Evolutionary conservation across 2,113 vertebrate species (phyloP).

Genomic region (Progne subis): DNA sequence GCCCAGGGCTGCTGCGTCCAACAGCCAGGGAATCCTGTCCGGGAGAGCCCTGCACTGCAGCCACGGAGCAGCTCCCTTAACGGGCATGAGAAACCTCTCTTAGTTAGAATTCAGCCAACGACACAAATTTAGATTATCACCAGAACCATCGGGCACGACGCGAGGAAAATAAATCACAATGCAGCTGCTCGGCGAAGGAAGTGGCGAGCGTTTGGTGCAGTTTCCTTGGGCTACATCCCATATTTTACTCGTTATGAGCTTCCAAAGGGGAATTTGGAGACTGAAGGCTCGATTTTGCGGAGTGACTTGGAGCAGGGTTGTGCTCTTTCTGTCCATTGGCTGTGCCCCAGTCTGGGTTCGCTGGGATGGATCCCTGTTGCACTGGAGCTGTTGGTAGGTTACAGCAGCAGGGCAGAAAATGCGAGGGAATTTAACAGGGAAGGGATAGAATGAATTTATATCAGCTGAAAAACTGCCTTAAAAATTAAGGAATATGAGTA

Average conservation of each 20-base stretch:
- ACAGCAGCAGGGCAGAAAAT: not conserved
- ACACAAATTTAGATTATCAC: not conserved
- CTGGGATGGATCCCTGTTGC: fast-evolving
- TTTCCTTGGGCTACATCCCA: not conserved
- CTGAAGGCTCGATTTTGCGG: not conserved
- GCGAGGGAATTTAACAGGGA: too few species aligned
- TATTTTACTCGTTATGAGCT: not conserved
- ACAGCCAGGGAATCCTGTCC: not conserved
- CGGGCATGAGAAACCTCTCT: not conserved
- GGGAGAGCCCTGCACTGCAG: not conserved
- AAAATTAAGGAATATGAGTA: too few species aligned
- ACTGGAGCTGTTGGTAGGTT: not conserved
- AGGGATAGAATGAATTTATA: too few species aligned
- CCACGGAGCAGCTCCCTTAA: not conserved
- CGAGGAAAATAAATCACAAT: not conserved
- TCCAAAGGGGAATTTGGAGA: not conserved
- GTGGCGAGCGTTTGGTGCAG: not conserved
- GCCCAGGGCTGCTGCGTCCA: not conserved
- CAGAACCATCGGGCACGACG: not conserved
- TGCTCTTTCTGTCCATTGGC: not conserved
- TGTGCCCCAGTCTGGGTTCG: not conserved
- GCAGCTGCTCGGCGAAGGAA: not conserved
- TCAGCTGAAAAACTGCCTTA: too few species aligned
- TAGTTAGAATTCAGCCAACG: not conserved
- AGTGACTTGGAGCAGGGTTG: not conserved